phyloP scores from a whole-genome alignment of 1,140 invertebrate species.

The Augochlora pura region DNA sequence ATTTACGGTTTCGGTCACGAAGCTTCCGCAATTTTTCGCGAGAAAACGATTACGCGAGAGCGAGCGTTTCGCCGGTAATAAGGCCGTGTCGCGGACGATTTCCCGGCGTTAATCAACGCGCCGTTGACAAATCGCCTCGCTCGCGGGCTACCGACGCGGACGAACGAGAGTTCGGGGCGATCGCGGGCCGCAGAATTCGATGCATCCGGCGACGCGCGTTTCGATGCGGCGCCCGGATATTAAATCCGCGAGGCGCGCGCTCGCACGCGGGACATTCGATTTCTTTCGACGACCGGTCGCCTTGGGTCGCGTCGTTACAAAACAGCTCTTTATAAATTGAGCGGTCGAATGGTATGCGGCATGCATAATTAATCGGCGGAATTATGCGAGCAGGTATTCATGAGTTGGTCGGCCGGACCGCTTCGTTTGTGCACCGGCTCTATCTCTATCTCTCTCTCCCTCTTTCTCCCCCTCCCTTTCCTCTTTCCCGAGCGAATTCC shows the following conservation, averaged over 20 bases:
- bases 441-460: too few relatives aligned
- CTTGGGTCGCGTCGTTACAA: neutral
- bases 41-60: too few relatives aligned
- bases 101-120: slow-evolving; percentile 39
- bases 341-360: neutral
- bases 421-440: neutral
- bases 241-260: slow-evolving; percentile 3
- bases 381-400: neutral
- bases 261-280: neutral
- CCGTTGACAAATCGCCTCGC: slow-evolving; percentile 34
- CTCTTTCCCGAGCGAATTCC: neutral
- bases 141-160: slow-evolving; percentile 25
- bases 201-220: slow-evolving; percentile 16
- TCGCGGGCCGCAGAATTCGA: slow-evolving; percentile 31
- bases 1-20: too few relatives aligned
- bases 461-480: too few relatives aligned
- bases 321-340: slow-evolving; percentile 12
- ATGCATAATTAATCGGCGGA: slow-evolving; percentile 2
- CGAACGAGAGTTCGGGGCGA: neutral
- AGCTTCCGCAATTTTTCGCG: too few relatives aligned
- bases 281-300: slow-evolving; percentile 11
- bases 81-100: neutral
- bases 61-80: neutral
- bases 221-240: slow-evolving; percentile 23
- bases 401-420: neutral